Conservation (phyloP, 1,140 invertebrate genomes). For the Propsilocerus akamusi region DNA sequence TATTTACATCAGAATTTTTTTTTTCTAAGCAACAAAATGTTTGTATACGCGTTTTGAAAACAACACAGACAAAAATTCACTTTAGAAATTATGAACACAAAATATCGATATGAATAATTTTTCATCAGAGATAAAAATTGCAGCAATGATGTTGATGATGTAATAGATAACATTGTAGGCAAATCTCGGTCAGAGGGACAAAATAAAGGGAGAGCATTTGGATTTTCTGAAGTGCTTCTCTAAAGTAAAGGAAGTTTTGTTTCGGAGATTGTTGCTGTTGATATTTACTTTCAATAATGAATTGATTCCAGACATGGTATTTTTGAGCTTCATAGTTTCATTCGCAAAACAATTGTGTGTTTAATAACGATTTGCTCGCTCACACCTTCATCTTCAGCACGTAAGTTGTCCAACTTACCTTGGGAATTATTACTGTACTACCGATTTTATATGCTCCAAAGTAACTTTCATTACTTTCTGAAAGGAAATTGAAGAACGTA, state of each 20-base stretch:
- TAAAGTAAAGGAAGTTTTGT: not conserved
- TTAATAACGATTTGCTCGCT: not conserved
- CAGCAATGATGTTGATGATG: too few relatives aligned
- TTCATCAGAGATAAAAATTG: too few relatives aligned
- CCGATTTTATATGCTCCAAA: slow-evolving; percentile 6
- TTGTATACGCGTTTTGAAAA: too few relatives aligned
- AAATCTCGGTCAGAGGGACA: too few relatives aligned
- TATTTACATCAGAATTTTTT: too few relatives aligned
- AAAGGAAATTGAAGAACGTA: not conserved
- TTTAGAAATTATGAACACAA: not conserved
- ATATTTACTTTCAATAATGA: slow-evolving; percentile 3
- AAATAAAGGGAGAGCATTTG: too few relatives aligned
- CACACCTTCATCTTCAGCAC: not conserved
- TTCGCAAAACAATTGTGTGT: not conserved
- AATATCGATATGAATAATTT: too few relatives aligned
- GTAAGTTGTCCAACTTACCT: slow-evolving; percentile 6
- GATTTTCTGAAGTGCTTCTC: too few relatives aligned
- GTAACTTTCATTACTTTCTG: slow-evolving; percentile 6
- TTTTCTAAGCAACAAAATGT: too few relatives aligned
- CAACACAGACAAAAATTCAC: not conserved
- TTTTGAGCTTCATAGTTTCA: slow-evolving; percentile 2
- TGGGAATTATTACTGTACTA: slow-evolving; percentile 6
- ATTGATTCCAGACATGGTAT: slow-evolving; percentile 2
- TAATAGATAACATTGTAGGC: too few relatives aligned
- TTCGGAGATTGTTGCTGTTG: not conserved